These are phyloP conservation scores for Chrysoperla carnea DNA, from an alignment of 1,140 invertebrate species.

Conservation along the genomic window DNA sequence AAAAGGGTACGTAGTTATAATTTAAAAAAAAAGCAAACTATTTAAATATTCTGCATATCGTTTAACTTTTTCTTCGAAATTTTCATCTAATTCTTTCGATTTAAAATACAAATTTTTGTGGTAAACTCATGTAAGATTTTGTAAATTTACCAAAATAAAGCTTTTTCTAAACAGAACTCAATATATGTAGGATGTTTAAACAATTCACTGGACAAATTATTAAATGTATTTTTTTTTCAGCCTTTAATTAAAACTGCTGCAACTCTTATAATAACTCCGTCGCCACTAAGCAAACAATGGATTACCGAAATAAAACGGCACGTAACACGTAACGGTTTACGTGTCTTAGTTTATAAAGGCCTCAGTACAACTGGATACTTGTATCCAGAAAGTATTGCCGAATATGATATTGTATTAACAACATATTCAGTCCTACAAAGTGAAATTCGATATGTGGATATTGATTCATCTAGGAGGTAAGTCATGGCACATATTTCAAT, in stretches of 20 bases:
- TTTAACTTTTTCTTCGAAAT: too few relatives aligned
- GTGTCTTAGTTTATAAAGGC: conserved; percentile 37
- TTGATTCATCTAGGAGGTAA: conserved; percentile 11
- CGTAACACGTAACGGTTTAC: conserved; percentile 29
- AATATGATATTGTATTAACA: conserved; percentile 58
- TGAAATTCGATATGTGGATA: conserved; percentile 32
- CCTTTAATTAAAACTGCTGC: conserved; percentile 32
- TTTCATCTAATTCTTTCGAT: too few relatives aligned
- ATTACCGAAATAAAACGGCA: conserved; percentile 52
- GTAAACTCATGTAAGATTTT: too few relatives aligned
- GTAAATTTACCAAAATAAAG: too few relatives aligned
- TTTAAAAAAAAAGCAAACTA: too few relatives aligned
- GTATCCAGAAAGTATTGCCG: conserved; percentile 40
- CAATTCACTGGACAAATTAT: background rate
- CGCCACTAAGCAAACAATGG: conserved; percentile 53
- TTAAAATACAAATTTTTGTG: too few relatives aligned
- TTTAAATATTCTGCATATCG: too few relatives aligned
- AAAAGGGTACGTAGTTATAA: conserved; percentile 12
- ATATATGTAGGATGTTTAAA: too few relatives aligned
- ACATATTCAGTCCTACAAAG: conserved; percentile 45
- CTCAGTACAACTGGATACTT: conserved; percentile 36
- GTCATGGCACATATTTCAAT: background rate
- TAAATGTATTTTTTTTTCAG: conserved; percentile 11
- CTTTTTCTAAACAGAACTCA: too few relatives aligned
- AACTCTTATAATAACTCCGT: conserved; percentile 60